These are phyloP conservation scores for Triops longicaudatus DNA, from an alignment of 1,140 invertebrate species.

Conservation along the genomic window DNA sequence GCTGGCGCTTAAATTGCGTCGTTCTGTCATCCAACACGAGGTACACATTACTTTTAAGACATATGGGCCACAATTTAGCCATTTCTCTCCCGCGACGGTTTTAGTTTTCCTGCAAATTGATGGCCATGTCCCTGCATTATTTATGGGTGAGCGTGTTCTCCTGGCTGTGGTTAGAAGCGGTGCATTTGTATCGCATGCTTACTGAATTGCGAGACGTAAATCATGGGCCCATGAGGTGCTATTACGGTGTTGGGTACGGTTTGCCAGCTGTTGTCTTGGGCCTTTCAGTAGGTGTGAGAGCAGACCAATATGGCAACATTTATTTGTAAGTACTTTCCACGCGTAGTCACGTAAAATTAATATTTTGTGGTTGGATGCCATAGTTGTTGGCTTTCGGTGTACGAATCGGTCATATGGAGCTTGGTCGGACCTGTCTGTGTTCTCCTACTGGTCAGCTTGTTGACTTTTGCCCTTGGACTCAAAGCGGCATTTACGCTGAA, in stretches of 20 bases:
- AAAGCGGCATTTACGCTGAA: slow-evolving; percentile 82
- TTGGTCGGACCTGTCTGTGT: slow-evolving; percentile 74
- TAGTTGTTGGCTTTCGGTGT: slow-evolving; percentile 90
- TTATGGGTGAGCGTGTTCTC: slow-evolving; percentile 79
- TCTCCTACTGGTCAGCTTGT: slow-evolving; percentile 64
- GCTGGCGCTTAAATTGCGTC: slow-evolving; percentile 69
- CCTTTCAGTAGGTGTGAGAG: slow-evolving; percentile 79
- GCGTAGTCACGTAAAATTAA: too few relatives aligned
- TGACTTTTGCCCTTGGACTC: slow-evolving; percentile 72
- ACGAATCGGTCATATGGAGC: slow-evolving; percentile 84
- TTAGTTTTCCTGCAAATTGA: slow-evolving; percentile 75
- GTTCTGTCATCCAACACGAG: slow-evolving; percentile 53
- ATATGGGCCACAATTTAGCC: background rate
- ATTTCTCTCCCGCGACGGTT: background rate
- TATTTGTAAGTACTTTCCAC: slow-evolving; percentile 66
- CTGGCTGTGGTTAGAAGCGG: slow-evolving; percentile 84
- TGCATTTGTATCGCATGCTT: slow-evolving; percentile 88
- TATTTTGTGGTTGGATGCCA: slow-evolving; percentile 34
- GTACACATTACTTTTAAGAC: slow-evolving; percentile 36
- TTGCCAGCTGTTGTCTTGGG: slow-evolving; percentile 84
- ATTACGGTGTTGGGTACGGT: slow-evolving; percentile 91
- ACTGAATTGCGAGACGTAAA: slow-evolving; percentile 94
- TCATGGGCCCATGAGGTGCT: slow-evolving; percentile 87
- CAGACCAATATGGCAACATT: slow-evolving; percentile 90
- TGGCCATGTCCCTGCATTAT: slow-evolving; percentile 87